Conservation (phyloP, 2,888 invertebrate genomes). For the Pammene fasciana region DNA sequence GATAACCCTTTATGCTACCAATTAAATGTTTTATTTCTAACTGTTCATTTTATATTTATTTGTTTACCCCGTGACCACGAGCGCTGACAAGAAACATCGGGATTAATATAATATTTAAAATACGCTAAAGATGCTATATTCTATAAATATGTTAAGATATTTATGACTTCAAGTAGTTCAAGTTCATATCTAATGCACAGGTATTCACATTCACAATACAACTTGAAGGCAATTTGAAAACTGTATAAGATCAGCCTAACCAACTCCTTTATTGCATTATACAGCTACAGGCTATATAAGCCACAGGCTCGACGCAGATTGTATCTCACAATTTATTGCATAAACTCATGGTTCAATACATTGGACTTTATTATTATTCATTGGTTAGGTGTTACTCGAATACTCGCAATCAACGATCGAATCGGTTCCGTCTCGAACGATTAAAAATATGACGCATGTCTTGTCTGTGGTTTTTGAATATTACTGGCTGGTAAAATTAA, state of each 20-base stretch:
- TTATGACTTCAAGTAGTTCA: background rate
- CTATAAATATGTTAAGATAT: too few species aligned
- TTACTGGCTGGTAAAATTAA: constrained; percentile 3
- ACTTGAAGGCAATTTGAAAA: background rate
- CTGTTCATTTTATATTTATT: too few species aligned
- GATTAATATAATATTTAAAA: too few species aligned
- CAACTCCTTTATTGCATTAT: constrained; percentile 25
- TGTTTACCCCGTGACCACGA: too few species aligned
- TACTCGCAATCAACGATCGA: constrained; percentile 29
- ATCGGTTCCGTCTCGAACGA: constrained; percentile 20
- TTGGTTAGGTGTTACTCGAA: constrained; percentile 34
- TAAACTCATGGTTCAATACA: constrained; percentile 39
- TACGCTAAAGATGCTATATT: too few species aligned
- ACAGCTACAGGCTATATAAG: constrained; percentile 18
- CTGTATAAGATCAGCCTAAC: constrained; percentile 11
- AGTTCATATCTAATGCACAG: background rate
- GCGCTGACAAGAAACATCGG: too few species aligned
- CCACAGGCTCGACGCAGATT: constrained; percentile 28
- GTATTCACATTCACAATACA: background rate
- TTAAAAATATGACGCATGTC: constrained; percentile 21
- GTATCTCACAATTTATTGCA: constrained; percentile 43
- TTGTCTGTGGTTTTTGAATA: constrained; percentile 13
- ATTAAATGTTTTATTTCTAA: too few species aligned
- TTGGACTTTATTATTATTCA: constrained; percentile 42
- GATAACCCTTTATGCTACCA: too few species aligned